Evolutionary conservation across 1,140 invertebrate species (phyloP).

Genomic region (Penaeus indicus): DNA sequence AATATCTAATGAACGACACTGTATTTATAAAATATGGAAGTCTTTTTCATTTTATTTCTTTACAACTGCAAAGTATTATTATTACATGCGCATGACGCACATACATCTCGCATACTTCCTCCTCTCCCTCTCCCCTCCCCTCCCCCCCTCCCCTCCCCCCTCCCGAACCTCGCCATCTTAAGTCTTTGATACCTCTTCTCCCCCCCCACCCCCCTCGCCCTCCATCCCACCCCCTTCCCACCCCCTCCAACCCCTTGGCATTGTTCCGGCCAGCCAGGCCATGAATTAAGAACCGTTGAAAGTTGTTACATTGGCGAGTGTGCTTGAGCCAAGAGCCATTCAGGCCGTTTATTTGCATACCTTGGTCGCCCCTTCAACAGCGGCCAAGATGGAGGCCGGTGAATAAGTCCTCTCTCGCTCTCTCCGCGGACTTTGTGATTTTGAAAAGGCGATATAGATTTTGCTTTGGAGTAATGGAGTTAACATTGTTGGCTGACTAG

Average conservation of each 20-base stretch:
- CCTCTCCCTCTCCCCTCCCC: neutral
- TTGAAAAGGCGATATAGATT: constrained; percentile 36
- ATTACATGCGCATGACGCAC: too few species aligned
- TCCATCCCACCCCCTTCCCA: neutral
- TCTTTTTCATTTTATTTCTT: too few species aligned
- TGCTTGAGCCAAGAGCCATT: constrained; percentile 27
- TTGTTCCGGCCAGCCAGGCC: constrained; percentile 34
- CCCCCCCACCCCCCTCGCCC: neutral
- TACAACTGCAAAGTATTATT: too few species aligned
- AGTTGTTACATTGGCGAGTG: constrained; percentile 47
- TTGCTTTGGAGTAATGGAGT: constrained; percentile 7
- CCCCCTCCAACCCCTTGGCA: neutral
- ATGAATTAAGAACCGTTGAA: constrained; percentile 55
- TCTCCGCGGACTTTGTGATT: constrained; percentile 25
- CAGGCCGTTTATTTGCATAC: constrained; percentile 43
- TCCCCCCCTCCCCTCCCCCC: neutral
- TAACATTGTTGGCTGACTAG: constrained; percentile 19
- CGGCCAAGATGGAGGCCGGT: neutral
- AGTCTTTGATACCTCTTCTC: neutral
- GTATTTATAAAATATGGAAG: too few species aligned
- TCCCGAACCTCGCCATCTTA: neutral
- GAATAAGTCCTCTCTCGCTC: neutral
- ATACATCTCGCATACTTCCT: too few species aligned
- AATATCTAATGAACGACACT: too few species aligned
- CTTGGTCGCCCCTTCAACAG: neutral